These are phyloP conservation scores for Virgularia gustaviana DNA, from an alignment of 92 coral and sea anemone genomes.

Conservation along the genomic window DNA sequence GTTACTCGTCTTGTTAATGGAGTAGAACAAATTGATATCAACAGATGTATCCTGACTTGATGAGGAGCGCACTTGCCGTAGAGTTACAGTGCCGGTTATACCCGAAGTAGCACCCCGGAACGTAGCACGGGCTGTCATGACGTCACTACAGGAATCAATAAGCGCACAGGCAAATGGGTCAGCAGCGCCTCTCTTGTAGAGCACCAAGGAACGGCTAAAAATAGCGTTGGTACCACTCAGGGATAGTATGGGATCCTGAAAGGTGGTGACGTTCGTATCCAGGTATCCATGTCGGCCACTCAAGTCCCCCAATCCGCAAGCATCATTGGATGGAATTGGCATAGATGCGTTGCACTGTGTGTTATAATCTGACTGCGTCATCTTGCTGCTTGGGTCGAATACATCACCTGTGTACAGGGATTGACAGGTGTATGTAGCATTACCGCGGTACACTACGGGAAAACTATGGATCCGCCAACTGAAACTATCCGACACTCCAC, in stretches of 20 bases:
- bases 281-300: constrained; percentile 63
- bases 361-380: constrained; percentile 27
- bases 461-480: constrained; percentile 61
- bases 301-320: constrained; percentile 83
- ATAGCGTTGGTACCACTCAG: constrained; percentile 66
- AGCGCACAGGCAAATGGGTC: constrained; percentile 83
- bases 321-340: constrained; percentile 25
- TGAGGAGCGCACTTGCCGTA: constrained; percentile 59
- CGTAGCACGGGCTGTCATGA: constrained; percentile 60
- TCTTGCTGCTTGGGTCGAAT: constrained; percentile 63
- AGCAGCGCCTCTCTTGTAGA: constrained; percentile 43
- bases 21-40: constrained; percentile 65
- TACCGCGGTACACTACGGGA: constrained; percentile 84
- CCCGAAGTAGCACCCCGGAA: constrained; percentile 59
- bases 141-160: constrained; percentile 34
- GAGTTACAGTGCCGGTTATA: constrained; percentile 73
- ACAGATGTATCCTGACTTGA: constrained; percentile 48
- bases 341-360: constrained; percentile 40
- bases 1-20: constrained; percentile 32
- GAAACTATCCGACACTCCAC: constrained; percentile 64
- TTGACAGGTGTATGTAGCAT: constrained; percentile 62
- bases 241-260: constrained; percentile 53
- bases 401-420: constrained; percentile 55
- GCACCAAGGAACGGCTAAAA: constrained; percentile 71
- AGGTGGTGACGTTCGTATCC: constrained; percentile 26